Percentiles rank a stretch among this genome's conserved stretches.
phyloP scores from a whole-genome alignment of 2,888 invertebrate species.

The Muschampia plurimacula region DNA sequence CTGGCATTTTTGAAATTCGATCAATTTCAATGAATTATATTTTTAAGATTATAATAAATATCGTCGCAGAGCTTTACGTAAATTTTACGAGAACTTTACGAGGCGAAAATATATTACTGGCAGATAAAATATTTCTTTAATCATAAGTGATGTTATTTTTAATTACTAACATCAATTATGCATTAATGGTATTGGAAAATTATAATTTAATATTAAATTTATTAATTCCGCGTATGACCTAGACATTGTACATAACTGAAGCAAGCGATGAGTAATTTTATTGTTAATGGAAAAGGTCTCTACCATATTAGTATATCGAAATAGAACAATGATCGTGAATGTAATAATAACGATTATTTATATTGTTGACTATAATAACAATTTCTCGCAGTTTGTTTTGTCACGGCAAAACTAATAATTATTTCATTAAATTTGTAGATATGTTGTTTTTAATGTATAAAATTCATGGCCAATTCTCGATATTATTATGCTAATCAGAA shows the following conservation, averaged over 20 bases:
- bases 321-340: slow-evolving; percentile 9
- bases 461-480: slow-evolving; percentile 26
- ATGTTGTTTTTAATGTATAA: slow-evolving; percentile 19
- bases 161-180: no score
- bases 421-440: no score
- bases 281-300: slow-evolving; percentile 16
- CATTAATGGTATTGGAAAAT: no score
- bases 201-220: no score
- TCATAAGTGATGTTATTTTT: no score
- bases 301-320: not conserved
- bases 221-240: not conserved
- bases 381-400: not conserved
- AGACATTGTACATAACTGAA: slow-evolving; percentile 11
- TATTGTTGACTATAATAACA: not conserved
- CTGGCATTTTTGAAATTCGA: no score
- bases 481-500: slow-evolving; percentile 28
- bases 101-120: no score
- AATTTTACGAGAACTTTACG: no score
- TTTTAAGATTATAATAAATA: no score
- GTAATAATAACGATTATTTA: slow-evolving; percentile 6
- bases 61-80: no score
- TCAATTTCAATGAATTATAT: no score
- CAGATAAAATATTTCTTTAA: no score
- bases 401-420: not conserved
- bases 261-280: slow-evolving; percentile 20